A percentile compares a stretch with the other conserved stretches of the same genome.
Evolutionary conservation across 2,797 vertebrate species (phyloP).

Genomic region (Sciaenops ocellatus): DNA sequence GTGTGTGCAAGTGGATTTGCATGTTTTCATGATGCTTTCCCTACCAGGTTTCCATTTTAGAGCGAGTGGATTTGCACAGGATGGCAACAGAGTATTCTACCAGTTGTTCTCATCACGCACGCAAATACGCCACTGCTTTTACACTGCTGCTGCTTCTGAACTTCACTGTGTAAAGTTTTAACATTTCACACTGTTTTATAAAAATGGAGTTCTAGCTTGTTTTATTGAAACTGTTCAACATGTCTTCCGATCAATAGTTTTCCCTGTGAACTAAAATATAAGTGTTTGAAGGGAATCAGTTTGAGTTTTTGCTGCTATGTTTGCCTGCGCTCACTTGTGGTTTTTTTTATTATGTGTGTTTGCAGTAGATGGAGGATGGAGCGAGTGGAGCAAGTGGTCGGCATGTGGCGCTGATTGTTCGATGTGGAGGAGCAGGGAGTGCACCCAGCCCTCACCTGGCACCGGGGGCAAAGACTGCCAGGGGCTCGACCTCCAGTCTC

Average conservation of each 20-base stretch:
- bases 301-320: constrained; percentile 4
- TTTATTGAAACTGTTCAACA: constrained; percentile 48
- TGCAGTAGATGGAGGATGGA: constrained; percentile 96
- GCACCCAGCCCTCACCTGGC: constrained; percentile 93
- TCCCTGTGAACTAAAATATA: constrained; percentile 34
- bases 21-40: constrained; percentile 72
- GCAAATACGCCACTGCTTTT: constrained; percentile 58
- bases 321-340: constrained; percentile 7
- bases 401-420: constrained; percentile 94
- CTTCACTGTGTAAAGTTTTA: constrained; percentile 26
- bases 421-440: constrained; percentile 96
- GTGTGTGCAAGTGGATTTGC: constrained; percentile 76
- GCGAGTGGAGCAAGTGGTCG: constrained; percentile 97
- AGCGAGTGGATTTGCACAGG: constrained; percentile 67
- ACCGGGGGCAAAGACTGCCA: constrained; percentile 95
- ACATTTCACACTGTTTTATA: constrained; percentile 28
- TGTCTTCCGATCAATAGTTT: constrained; percentile 58
- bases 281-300: constrained; percentile 38
- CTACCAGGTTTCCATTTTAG: constrained; percentile 68
- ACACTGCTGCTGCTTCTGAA: constrained; percentile 39
- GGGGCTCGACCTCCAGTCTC: constrained; percentile 93
- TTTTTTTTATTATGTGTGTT: constrained; percentile 51
- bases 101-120: constrained; percentile 58
- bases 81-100: constrained; percentile 58
- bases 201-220: constrained; percentile 26